Base-by-base conservation (phyloP, 92 coral and sea anemone species). In the Zoanthus sociatus region DNA sequence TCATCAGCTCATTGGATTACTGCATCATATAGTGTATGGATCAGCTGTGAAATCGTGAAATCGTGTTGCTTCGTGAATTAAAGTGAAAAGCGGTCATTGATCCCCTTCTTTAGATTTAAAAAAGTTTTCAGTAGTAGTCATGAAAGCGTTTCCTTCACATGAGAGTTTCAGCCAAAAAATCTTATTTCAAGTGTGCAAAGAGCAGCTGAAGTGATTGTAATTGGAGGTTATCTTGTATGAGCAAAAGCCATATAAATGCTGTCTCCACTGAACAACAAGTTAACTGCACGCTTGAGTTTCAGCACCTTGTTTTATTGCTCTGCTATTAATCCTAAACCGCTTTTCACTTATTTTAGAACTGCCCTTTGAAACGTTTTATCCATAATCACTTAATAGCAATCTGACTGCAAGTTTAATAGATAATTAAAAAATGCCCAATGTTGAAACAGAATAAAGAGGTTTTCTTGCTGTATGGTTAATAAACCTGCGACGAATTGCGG, bases 41-140 rank as follows among this genome's bases (percentile, higher is more conserved):
- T 53, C 5, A 13, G 42, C 44, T 31, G 82, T 77, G 53, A 66
- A 77, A 12, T 47, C 10, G 32, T 51, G 42, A 66, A 77, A 12
- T 47, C 10, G 32, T 51, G 42, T 14, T 77, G 47, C 64, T 54
- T 77, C 48, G 11, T 77, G 82, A 53, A 77, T 54, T 77, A 77
- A 77, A 77, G 82, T 21, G 50, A 21, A 32, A 55, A 51, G 21
- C 47, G 47, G 54, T 77, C 4, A 53, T 21, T 2, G 18, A 21
- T 77, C 44, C 1, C 1, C 14, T 6, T 30, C 21, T 13, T 30
- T 2, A 69, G 45, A 31, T n/a, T n/a, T 30, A 3, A 1, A 14
- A 53, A 12, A 18, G 9, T 54, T 21, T 76, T 53, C 13, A 12
- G 21, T 56, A 16, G 1, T 32, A 18, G 9, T 69, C 16, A 3